Evolutionary conservation across 2,888 invertebrate species (phyloP), one percentile per base, ranked within the genome.

Genomic region (Smittia sp.): DNA sequence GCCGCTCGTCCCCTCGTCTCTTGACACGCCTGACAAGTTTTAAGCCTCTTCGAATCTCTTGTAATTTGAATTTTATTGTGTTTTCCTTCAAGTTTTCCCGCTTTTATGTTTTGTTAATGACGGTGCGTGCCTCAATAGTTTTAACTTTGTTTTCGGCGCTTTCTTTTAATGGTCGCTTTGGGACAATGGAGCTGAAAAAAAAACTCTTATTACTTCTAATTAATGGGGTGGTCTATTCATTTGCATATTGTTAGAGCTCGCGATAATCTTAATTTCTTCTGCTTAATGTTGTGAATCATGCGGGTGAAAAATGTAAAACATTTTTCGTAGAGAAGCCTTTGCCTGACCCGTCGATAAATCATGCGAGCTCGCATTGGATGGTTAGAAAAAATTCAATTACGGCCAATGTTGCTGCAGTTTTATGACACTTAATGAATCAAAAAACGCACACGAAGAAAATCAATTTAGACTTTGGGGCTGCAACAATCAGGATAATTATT

Each of bases 351-450:
- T 58, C 22, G 20, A 58, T 58, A 58, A 58, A 58, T 58, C 58
- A 58, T 2, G 58, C 58, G 20, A 20, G 58, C 18, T n/a, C 22
- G 20, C 58, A 58, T 13, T 1, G 22, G 22, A n/a, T 22, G 7
- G 22, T 22, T 3, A 3, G 11, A 20, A 58, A 18, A 58, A 58
- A 58, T 58, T 58, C 58, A 58, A 58, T 58, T 58, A 58, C 22
- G n/a, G n/a, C 1, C 20, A 58, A 58, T 58, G 58, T 58, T 58
- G 7, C 22, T 54, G 54, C 52, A 70, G 52, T 25, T 70, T 54
- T 25, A 70, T 46, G 69, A 70, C 69, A 70, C 69, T 70, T 70
- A 70, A 70, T 70, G 69, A 70, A 70, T 70, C 69, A 70, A 54
- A 58, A 58, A 58, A 70, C 69, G 54, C 46, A 52, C 69, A 70